Base-by-base conservation (phyloP, 2,888 invertebrate species). In the Epistrophe eligans region DNA sequence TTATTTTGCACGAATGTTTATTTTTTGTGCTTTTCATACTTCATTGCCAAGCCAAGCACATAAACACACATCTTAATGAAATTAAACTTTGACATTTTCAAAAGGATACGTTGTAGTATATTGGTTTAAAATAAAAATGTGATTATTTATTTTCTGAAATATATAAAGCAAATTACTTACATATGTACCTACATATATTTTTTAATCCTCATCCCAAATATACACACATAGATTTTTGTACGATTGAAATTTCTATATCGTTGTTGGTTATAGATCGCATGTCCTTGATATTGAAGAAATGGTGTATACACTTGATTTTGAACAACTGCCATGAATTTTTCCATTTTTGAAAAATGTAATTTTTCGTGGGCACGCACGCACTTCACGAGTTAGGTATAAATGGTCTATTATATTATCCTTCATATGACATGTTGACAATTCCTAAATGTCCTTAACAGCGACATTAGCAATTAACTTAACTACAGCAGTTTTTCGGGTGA, bases 381-480 rank as follows among this genome's bases (percentile, higher is more conserved):
- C 35, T 70, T 2, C 17, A 1, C 13, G 17, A 11, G 7, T 2
- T n/a, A 35, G 7, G 52, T 52, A 3, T 1, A 48, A 52, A 24
- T 55, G 55, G 73, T 45, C 76, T 70, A 55, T 55, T 40, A 70
- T 55, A 62, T 38, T 71, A 48, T 64, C 52, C 72, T 48, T 72
- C n/a, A 19, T 55, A 19, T 71, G 77, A 77, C 64, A 77, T 77
- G 82, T 83, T 77, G 82, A 83, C 77, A 83, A 83, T 83, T 45
- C 67, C 43, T 73, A 66, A 77, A 83, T 73, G 82, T 82, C 77
- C 82, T 72, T 82, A 77, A 66, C 66, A 67, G 60, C 55, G 79
- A 67, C 74, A 84, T 80, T 84, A 76, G 76, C 80, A 84, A 84
- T 84, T 80, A 80, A 80, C 84, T 84, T 84, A 76, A 80, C 84